Conservation (phyloP, 1,140 invertebrate species). For the Nasonia giraulti region DNA sequence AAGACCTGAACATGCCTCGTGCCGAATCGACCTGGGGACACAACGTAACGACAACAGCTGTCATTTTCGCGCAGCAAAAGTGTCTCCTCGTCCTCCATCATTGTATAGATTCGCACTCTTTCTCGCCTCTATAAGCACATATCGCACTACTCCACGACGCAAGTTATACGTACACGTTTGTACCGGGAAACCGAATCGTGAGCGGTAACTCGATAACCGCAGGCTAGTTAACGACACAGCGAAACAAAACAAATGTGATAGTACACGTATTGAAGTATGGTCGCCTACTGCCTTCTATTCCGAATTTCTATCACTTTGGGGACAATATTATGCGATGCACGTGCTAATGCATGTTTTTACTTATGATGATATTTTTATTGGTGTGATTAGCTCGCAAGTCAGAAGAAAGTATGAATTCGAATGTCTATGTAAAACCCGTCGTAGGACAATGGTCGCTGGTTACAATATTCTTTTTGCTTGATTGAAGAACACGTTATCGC, state of each 20-base stretch:
- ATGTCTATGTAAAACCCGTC: no score
- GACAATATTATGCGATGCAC: no score
- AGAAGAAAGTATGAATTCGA: no score
- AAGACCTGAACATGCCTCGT: constrained; percentile 80
- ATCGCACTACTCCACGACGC: background rate
- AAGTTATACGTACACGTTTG: background rate
- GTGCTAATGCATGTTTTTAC: no score
- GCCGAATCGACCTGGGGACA: constrained; percentile 68
- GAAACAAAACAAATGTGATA: background rate
- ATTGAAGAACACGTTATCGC: background rate
- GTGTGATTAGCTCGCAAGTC: no score
- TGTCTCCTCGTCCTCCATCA: background rate
- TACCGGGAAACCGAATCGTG: background rate
- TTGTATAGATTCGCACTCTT: background rate
- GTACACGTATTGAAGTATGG: background rate
- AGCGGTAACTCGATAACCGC: background rate
- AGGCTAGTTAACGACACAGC: no score
- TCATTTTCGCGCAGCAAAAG: background rate
- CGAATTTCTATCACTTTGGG: no score
- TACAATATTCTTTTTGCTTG: no score
- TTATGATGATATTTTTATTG: no score
- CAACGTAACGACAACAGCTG: background rate
- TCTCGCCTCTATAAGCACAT: background rate
- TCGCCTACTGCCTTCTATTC: no score
- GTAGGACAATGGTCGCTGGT: background rate